phyloP scores from a whole-genome alignment of 2,888 invertebrate species.

The Tyria jacobaeae region DNA sequence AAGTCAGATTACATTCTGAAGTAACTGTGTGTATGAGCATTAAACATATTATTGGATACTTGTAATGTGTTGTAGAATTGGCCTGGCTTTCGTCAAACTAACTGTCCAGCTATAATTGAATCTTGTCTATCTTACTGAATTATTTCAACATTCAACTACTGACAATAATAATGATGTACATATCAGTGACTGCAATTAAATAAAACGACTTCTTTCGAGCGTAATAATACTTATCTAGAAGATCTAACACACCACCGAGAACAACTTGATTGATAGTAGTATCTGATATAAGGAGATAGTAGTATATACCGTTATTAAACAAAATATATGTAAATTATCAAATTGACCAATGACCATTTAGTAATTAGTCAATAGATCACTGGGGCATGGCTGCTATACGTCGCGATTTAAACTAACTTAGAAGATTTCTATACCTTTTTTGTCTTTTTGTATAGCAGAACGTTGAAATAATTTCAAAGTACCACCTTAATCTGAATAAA shows the following conservation, averaged over 20 bases:
- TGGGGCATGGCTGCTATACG: no score
- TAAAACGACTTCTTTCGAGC: not conserved
- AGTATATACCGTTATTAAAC: no score
- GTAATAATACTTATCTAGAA: no score
- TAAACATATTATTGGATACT: constrained; percentile 26
- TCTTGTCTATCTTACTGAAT: not conserved
- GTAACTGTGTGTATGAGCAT: constrained; percentile 39
- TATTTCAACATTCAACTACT: not conserved
- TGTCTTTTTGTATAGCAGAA: not conserved
- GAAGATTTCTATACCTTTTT: no score
- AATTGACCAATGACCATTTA: not conserved
- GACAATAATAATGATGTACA: not conserved
- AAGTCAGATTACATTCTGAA: constrained; percentile 25
- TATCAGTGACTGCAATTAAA: not conserved
- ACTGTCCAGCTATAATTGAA: constrained; percentile 3
- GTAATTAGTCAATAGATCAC: no score
- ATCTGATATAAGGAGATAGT: no score
- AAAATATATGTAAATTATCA: no score
- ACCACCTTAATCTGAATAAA: constrained; percentile 10
- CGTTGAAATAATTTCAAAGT: constrained; percentile 12
- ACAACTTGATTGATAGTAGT: no score
- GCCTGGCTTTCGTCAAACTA: constrained; percentile 15
- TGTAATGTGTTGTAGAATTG: constrained; percentile 16
- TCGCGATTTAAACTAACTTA: no score
- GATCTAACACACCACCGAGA: no score